phyloP scores from a whole-genome alignment of 2,113 vertebrate species.

The Nibea albiflora region DNA sequence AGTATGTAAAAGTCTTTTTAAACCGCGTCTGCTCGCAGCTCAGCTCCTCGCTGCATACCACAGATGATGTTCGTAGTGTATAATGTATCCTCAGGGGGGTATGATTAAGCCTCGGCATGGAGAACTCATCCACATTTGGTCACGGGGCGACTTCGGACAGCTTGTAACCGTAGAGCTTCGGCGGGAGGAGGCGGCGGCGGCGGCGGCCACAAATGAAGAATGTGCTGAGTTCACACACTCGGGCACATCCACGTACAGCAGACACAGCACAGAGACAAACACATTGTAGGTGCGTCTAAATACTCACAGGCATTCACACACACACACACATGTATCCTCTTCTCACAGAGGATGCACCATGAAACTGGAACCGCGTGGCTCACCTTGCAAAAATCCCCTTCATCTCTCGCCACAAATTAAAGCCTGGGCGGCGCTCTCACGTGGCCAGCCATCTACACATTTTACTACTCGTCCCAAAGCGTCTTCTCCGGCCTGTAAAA shows the following conservation, averaged over 20 bases:
- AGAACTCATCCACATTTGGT: constrained; percentile 67
- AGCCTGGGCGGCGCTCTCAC: constrained; percentile 40
- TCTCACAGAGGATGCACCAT: neutral
- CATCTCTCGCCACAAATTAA: constrained; percentile 32
- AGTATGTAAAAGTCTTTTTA: neutral
- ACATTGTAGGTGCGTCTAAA: neutral
- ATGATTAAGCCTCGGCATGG: constrained; percentile 40
- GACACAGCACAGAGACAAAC: constrained; percentile 21
- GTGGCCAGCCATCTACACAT: constrained; percentile 17
- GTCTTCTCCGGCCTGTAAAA: constrained; percentile 23
- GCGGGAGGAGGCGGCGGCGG: neutral
- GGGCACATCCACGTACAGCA: neutral
- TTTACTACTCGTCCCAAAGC: constrained; percentile 35
- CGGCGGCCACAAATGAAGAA: constrained; percentile 35
- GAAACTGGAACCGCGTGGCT: constrained; percentile 26
- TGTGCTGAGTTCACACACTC: constrained; percentile 38
- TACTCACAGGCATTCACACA: neutral
- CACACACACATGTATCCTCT: neutral
- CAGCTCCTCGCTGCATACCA: constrained; percentile 7
- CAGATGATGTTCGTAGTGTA: constrained; percentile 14
- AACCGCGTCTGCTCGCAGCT: neutral
- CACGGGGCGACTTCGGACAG: constrained; percentile 11
- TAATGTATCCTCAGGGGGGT: constrained; percentile 46
- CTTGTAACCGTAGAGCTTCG: constrained; percentile 52
- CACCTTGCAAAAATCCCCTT: constrained; percentile 37